These are phyloP conservation scores for Pantala flavescens DNA, from an alignment of 1,140 invertebrate genomes.

Conservation along the genomic window DNA sequence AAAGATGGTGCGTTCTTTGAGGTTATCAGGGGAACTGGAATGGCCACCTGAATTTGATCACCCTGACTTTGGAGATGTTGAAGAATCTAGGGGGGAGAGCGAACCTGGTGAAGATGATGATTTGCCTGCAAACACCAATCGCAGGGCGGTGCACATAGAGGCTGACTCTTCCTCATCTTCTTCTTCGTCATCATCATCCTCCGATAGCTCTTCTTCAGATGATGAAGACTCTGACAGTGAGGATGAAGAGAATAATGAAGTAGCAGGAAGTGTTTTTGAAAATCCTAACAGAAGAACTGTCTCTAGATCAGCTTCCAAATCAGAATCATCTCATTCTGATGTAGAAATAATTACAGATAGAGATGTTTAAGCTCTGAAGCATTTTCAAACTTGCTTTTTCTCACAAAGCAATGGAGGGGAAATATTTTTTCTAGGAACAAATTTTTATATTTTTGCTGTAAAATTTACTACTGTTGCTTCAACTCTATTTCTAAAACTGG, in stretches of 20 bases:
- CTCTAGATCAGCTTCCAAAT: neutral
- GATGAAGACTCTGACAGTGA: neutral
- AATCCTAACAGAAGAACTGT: neutral
- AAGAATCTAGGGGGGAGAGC: neutral
- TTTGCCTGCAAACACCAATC: neutral
- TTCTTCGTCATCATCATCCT: neutral
- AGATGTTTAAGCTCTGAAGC: neutral
- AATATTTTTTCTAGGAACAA: too few relatives aligned
- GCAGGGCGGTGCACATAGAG: neutral
- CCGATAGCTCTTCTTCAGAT: neutral
- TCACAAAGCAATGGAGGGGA: too few relatives aligned
- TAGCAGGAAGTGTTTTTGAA: neutral
- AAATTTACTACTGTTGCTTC: too few relatives aligned
- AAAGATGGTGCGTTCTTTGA: neutral
- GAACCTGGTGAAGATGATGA: neutral
- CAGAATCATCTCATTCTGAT: neutral
- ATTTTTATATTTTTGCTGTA: too few relatives aligned
- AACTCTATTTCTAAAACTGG: too few relatives aligned
- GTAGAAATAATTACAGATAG: neutral
- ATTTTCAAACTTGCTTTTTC: too few relatives aligned
- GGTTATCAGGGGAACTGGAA: neutral
- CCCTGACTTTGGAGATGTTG: conserved; percentile 1
- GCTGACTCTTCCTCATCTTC: neutral
- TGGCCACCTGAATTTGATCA: neutral
- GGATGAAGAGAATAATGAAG: neutral